Evolutionary conservation across 64 coral and sea anemone genomes (phyloP).

Genomic region (Pachyseris speciosa): DNA sequence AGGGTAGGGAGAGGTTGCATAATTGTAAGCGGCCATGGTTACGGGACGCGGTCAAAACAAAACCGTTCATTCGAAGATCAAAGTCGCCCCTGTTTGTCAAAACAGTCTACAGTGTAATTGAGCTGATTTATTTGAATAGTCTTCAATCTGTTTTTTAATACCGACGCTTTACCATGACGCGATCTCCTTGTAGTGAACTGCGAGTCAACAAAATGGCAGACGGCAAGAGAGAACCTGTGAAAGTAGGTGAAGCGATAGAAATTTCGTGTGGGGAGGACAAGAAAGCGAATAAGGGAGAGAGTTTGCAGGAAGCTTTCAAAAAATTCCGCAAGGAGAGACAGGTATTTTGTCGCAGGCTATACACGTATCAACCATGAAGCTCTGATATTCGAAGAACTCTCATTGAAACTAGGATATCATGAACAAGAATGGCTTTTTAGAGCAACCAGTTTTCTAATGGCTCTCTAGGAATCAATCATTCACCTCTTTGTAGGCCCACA

Average conservation of each 20-base stretch:
- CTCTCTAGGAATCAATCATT: no score
- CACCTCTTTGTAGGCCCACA: no score
- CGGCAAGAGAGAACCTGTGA: slow-evolving; percentile 31
- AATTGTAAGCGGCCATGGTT: background rate
- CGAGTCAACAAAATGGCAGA: slow-evolving; percentile 25
- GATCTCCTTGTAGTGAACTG: background rate
- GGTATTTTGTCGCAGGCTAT: slow-evolving; percentile 21
- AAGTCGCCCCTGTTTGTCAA: background rate
- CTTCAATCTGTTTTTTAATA: background rate
- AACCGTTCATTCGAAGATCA: background rate
- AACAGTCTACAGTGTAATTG: background rate
- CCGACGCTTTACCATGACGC: background rate
- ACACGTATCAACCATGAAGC: no score
- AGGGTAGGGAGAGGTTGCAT: background rate
- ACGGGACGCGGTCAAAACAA: background rate
- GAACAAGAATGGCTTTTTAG: no score
- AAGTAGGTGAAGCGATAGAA: slow-evolving; percentile 29
- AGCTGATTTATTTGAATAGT: background rate
- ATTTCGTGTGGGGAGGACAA: slow-evolving; percentile 21
- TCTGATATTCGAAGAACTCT: no score
- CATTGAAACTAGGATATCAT: no score
- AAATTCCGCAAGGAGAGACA: slow-evolving; percentile 91
- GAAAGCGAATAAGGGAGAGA: slow-evolving; percentile 27
- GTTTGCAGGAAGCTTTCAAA: slow-evolving; percentile 88
- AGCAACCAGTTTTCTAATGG: no score